Conservation (phyloP, 92 coral and sea anemone species). For the Anthopleura xanthogrammica region DNA sequence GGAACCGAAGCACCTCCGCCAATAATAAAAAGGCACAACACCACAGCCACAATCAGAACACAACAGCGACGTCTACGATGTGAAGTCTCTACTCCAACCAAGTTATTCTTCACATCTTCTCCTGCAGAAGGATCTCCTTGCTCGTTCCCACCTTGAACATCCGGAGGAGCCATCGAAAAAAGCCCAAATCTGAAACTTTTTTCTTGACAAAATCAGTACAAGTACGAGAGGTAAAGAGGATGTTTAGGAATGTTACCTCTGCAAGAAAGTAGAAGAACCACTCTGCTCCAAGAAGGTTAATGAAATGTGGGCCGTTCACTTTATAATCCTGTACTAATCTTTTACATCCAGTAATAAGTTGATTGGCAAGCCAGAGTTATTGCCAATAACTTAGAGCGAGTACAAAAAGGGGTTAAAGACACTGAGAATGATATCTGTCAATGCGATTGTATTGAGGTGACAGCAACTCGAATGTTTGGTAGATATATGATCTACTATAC, state of each 20-base stretch:
- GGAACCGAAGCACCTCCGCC: neutral
- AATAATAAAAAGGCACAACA: neutral
- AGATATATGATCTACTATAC: no score
- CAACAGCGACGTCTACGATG: neutral
- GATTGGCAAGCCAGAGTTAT: neutral
- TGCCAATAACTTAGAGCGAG: neutral
- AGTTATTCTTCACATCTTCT: neutral
- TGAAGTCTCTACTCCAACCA: neutral
- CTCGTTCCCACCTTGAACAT: neutral
- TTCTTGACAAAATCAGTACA: neutral
- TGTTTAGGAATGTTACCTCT: neutral
- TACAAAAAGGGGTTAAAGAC: no score
- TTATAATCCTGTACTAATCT: neutral
- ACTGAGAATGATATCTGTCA: neutral
- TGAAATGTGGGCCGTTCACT: neutral
- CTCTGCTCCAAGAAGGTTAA: neutral
- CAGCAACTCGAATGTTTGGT: no score
- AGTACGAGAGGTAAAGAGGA: neutral
- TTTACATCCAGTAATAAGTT: neutral
- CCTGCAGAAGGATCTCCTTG: neutral
- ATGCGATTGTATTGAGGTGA: neutral
- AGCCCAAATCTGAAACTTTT: neutral
- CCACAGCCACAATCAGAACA: neutral
- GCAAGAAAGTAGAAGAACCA: neutral
- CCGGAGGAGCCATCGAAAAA: neutral